Percentiles rank a stretch among this genome's conserved stretches.
phyloP scores from a whole-genome alignment of 1,140 invertebrate species.

The Pemphigus obesinymphae region DNA sequence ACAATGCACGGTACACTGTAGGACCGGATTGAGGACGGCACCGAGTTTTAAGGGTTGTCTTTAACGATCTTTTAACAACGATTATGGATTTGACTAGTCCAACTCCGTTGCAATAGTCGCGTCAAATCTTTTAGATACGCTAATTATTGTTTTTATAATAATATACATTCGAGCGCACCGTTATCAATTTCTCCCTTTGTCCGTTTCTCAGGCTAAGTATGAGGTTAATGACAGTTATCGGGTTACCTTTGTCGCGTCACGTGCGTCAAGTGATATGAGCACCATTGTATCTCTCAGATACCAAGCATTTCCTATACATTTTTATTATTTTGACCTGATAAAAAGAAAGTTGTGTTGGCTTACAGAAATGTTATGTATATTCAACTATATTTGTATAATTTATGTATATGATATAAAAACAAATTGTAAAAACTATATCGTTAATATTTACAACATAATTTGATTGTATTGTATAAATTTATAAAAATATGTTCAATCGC shows the following conservation, averaged over 20 bases:
- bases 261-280: not conserved
- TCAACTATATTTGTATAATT: no score
- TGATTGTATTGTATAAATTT: not conserved
- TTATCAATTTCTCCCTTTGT: no score
- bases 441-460: not conserved
- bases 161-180: no score
- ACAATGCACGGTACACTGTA: no score
- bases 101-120: no score
- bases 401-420: not conserved
- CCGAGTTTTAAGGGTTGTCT: no score
- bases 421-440: not conserved
- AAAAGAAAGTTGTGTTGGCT: not conserved
- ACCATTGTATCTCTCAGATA: not conserved
- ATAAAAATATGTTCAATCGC: not conserved
- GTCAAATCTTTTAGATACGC: no score
- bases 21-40: no score
- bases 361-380: not conserved
- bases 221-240: not conserved
- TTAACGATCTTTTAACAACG: no score
- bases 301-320: not conserved
- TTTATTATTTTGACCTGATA: not conserved
- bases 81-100: no score
- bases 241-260: not conserved
- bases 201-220: no score
- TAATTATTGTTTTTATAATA: no score